Conservation (phyloP, 2,797 vertebrate genomes). For the Tamandua tetradactyla region DNA sequence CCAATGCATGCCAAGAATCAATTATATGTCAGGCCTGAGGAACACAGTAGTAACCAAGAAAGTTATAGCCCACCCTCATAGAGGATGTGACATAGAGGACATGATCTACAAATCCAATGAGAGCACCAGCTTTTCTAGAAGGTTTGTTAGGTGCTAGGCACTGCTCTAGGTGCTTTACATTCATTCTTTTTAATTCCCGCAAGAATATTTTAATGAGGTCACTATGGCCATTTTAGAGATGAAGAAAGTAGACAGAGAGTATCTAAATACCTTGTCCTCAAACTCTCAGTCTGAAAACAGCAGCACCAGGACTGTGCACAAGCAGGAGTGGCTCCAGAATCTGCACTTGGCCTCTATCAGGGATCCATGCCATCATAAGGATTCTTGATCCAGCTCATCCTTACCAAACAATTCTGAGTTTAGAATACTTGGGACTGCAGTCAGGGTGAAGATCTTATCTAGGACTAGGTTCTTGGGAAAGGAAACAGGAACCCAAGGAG, state of each 20-base stretch:
- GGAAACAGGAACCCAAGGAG: not conserved
- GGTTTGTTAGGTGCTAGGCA: rapidly evolving
- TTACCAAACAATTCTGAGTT: not conserved
- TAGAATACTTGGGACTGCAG: not conserved
- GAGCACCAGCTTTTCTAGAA: not conserved
- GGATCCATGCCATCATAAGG: rapidly evolving
- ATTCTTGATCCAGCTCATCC: not conserved
- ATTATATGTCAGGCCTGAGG: rapidly evolving
- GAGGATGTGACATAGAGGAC: not conserved
- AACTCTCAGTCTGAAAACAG: not conserved
- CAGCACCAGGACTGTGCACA: rapidly evolving
- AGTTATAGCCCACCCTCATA: no score
- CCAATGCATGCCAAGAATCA: not conserved
- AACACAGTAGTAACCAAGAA: rapidly evolving
- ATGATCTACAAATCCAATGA: rapidly evolving
- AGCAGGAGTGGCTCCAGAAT: rapidly evolving
- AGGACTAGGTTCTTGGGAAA: not conserved
- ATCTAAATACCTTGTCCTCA: not conserved
- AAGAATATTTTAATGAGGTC: not conserved
- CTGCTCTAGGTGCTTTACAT: no score
- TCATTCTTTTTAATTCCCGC: not conserved
- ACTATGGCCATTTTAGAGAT: not conserved
- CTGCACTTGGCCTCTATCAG: no score
- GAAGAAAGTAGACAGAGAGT: not conserved
- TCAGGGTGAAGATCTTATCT: not conserved